Evolutionary conservation across 2,888 invertebrate genomes (phyloP), one percentile per base, ranked within the genome.

Genomic region (Barypeithes pellucidus): DNA sequence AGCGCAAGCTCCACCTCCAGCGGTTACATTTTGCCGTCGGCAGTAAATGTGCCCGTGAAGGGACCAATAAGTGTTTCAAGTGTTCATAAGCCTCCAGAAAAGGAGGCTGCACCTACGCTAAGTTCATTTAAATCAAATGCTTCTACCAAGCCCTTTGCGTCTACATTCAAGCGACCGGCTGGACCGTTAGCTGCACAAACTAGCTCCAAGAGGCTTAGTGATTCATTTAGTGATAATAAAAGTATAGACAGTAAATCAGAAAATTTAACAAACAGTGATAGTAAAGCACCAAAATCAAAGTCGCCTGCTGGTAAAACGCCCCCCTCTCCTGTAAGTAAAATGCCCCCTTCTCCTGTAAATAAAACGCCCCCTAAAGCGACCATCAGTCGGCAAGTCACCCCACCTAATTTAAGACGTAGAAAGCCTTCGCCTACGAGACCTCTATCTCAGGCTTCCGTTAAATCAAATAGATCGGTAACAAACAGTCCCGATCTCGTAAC

Each of bases 401-500:
- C 90, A 0, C 33, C 52, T 20, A 88, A 86, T 66, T 81, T 90
- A 20, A 85, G 86, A 76, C 88, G 82, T 3, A 79, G 84, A 47
- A 84, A 83, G 75, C 80, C 85, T 1, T 85, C 85, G 18, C 81
- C 85, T 0, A 81, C 81, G 3, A 80, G 83, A 65, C 72, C 81
- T 0, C 72, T 79, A 1, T 68, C 79, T 16, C 77, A 79, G 14
- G 73, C 79, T 41, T 76, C 79, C 39, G 71, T 78, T 24, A 77
- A 76, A 72, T 76, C 78, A 18, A 80, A 86, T 3, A 86, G 84
- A 63, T 80, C 82, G 4, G 80, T 81, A 80, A 73, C 83, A 39
- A 93, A 92, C 80, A 92, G 92, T 82, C 93, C 93, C 0, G 93
- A 93, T 81, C 84, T 93, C 33, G 93, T 93, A 3, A 92, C 92